These are phyloP conservation scores for Magallana gigas DNA, from an alignment of 1,140 invertebrate species.

Conservation along the genomic window DNA sequence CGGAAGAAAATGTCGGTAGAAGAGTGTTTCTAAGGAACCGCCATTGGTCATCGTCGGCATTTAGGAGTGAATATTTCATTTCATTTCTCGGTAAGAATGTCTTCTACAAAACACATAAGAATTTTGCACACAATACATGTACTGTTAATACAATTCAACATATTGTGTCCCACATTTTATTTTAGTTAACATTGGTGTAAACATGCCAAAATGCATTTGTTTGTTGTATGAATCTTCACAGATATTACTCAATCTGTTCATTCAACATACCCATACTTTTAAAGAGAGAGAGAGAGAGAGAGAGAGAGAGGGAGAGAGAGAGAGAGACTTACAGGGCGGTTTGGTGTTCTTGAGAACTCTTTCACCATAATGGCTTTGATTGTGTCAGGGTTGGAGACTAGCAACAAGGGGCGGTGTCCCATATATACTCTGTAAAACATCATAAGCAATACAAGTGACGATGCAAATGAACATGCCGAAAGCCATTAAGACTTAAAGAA, in stretches of 20 bases:
- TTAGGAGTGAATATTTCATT: neutral
- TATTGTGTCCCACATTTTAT: too few species aligned
- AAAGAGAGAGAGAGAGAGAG: too few species aligned
- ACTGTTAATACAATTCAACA: too few species aligned
- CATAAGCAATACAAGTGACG: neutral
- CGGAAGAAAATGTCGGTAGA: constrained; percentile 42
- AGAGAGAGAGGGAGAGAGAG: too few species aligned
- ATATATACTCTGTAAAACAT: constrained; percentile 22
- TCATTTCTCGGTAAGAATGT: neutral
- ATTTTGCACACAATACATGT: too few species aligned
- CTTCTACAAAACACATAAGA: neutral
- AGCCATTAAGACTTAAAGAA: too few species aligned
- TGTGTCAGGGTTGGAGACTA: constrained; percentile 35
- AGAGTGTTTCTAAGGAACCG: constrained; percentile 33
- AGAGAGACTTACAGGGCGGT: constrained; percentile 21
- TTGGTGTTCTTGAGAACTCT: constrained; percentile 13
- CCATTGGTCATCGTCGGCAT: constrained; percentile 39
- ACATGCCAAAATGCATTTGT: too few species aligned
- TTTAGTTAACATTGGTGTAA: too few species aligned
- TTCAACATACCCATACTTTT: too few species aligned
- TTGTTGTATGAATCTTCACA: too few species aligned
- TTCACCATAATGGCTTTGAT: constrained; percentile 38
- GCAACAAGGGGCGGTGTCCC: neutral
- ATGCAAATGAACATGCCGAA: too few species aligned
- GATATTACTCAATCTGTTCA: too few species aligned